A percentile compares a stretch with the other conserved stretches of the same genome.
Evolutionary conservation across 1,140 invertebrate species (phyloP).

Genomic region (Sweltsa coloradensis): DNA sequence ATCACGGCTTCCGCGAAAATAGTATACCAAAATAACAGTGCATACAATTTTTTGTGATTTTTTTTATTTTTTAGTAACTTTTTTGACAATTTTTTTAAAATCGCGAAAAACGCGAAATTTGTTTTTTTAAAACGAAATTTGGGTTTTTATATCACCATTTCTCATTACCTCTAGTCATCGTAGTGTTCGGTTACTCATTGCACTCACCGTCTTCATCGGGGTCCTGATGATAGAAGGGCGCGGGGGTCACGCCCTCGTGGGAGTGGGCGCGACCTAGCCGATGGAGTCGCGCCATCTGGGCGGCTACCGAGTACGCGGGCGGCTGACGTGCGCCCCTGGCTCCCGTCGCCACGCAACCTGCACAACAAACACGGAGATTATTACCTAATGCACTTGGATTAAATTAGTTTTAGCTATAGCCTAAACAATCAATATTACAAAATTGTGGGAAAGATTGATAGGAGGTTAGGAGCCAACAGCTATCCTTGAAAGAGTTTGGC

Average conservation of each 20-base stretch:
- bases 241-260: constrained; percentile 70
- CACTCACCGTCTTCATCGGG: constrained; percentile 48
- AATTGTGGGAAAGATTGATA: no score
- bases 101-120: background rate
- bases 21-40: background rate
- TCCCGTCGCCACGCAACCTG: no score
- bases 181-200: background rate
- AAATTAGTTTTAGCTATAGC: no score
- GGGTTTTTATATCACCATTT: background rate
- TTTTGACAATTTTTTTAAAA: background rate
- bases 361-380: no score
- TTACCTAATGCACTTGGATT: no score
- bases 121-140: background rate
- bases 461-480: no score
- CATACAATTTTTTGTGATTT: background rate
- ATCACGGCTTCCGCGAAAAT: no score
- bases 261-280: constrained; percentile 70
- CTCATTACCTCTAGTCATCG: background rate
- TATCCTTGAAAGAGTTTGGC: no score
- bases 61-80: background rate
- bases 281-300: constrained; percentile 66
- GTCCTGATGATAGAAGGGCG: constrained; percentile 56
- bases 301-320: constrained; percentile 61
- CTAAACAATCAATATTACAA: no score
- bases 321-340: constrained; percentile 50